Conservation (phyloP, 1,140 invertebrate species). For the Drosophila orosa region DNA sequence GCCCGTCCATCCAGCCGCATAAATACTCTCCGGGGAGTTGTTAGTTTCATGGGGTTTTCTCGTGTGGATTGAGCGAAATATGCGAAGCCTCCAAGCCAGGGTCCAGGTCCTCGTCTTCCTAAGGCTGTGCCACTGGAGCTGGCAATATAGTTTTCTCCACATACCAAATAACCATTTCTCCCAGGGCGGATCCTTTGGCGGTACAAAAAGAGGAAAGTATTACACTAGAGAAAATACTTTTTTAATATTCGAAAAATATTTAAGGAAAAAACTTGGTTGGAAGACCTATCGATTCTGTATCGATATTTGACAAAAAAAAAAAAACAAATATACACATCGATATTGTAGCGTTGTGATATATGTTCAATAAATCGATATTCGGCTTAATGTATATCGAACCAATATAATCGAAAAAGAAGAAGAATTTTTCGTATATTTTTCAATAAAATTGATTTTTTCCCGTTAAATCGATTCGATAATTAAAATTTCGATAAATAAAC, state of each 20-base stretch:
- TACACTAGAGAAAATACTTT: conserved; percentile 9
- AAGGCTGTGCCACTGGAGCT: conserved; percentile 8
- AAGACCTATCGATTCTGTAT: background rate
- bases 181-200: conserved; percentile 17
- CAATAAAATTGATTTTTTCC: background rate
- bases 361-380: background rate
- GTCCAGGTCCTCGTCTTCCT: conserved; percentile 7
- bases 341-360: background rate
- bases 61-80: conserved; percentile 62
- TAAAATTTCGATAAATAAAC: background rate
- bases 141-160: conserved; percentile 23
- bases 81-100: conserved; percentile 39
- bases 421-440: background rate
- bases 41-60: conserved; percentile 50
- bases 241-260: background rate
- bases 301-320: too few species aligned
- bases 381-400: background rate
- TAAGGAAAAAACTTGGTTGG: too few species aligned
- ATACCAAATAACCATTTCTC: conserved; percentile 20
- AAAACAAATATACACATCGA: background rate
- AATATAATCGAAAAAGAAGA: background rate
- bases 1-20: conserved; percentile 69
- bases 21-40: conserved; percentile 78
- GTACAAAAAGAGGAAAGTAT: background rate
- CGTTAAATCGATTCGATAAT: background rate